Base-by-base conservation (phyloP, 2,797 vertebrate species). In the Sebastes aleutianus region DNA sequence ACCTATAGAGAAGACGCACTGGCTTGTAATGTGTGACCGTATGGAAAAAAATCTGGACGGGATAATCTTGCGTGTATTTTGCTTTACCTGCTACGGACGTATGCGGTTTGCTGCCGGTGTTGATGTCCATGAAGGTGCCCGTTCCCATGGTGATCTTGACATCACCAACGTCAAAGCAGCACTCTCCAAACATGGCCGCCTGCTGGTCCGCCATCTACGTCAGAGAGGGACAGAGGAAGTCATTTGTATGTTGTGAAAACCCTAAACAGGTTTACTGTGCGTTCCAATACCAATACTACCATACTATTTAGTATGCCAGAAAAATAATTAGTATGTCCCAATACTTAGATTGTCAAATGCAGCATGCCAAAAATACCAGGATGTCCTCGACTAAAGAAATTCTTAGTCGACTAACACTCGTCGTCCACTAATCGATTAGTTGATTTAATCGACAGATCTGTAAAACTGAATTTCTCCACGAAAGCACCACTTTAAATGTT, bases 71-170 rank as follows among this genome's bases (percentile, higher is more conserved):
- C 5, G 20, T 16, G 24, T 26, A 2, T 36, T 16, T 47, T 4
- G 3, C 9, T 53, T 78, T 89, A 98, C 97, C 97, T 84, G 94
- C 91, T 26, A 95, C 10, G 70, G 95, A 96, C 0, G 96, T 95
- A 65, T 98, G 97, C 27, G 96, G 96, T 81, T 91, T 95, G 80
- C 74, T 94, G 77, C 98, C 98, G 3, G 97, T 99, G 90, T 99
- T 98, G 77, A 99, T 97, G 82, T 97, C 90, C 97, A 99, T 96
- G 91, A 99, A 99, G 8, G 97, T 97, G 39, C 98, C 99, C 0
- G 97, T 99, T 86, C 99, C 99, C 97, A 99, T 98, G 8, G 98
- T 99, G 85, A 99, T 87, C 85, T 99, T 99, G 76, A 99, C 95
- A 43, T 99, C 97, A 26, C 99, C 99, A 0, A 88, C 87, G 12